Evolutionary conservation across 2,888 invertebrate genomes (phyloP), one percentile per base, ranked within the genome.

Genomic region (Panzeria rudis): DNA sequence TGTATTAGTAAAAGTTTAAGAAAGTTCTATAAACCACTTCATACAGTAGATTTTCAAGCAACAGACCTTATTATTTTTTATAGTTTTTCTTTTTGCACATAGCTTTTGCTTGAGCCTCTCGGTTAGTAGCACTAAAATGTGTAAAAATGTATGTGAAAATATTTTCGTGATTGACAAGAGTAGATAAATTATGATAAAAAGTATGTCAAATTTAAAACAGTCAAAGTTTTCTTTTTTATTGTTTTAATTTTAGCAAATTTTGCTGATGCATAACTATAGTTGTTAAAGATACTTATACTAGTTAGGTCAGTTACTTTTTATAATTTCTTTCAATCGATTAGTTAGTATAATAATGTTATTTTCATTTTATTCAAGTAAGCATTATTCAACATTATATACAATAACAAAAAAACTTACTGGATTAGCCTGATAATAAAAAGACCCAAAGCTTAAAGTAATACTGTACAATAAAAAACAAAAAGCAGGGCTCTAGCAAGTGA

Each of bases 91-190:
- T 61, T 4, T 29, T 13, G 15, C 25, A 25, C 3, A 13, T 8
- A 50, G 7, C 29, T 64, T 56, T 17, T 32, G 29, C 29, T 50
- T 38, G 29, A 61, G 44, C 32, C 17, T 47, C 35, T 64, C 54
- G n/a, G 32, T 41, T 35, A 52, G 64, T 47, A 68, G 20, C 64
- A 38, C 35, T 66, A 50, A 66, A 80, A 38, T 72, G 47, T 80
- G 29, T 80, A 59, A 66, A 38, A 73, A 56, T 38, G 35, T 56
- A 29, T 23, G 29, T 38, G 25, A n/a, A 66, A 73, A 56, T 50
- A 50, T 73, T 66, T 23, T 15, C 15, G 11, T 80, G 80, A 80
- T 80, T 80, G 73, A 73, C 80, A 80, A 17, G 47, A 66, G 59
- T 15, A 59, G 64, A 80, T 80, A 80, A 80, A 80, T 80, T 50